Base-by-base conservation (phyloP, 2,113 vertebrate genomes). In the Amphiprion ocellaris region DNA sequence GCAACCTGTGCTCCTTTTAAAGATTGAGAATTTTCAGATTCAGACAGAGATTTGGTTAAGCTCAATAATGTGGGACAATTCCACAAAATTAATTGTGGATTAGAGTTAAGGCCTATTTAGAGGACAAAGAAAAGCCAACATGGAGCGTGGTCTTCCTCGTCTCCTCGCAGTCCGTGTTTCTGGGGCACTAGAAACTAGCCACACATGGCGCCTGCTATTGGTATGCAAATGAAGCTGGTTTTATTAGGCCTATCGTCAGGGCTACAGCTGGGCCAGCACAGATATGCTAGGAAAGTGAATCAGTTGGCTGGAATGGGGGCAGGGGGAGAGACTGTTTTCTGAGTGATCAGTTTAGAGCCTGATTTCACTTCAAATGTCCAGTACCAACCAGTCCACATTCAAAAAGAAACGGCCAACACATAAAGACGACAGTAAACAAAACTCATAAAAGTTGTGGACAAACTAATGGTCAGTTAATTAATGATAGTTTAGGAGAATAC, bases 211-310 rank as follows among this genome's bases (percentile, higher is more conserved):
- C 87, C 77, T 61, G 82, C 90, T 77, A 94, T 95, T 94, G 90
- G 93, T 79, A 95, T 95, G 95, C 92, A 93, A 95, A 95, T 95
- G 68, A 81, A 2, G 4, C 70, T 82, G 86, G 88, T 86, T 94
- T 93, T 93, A 94, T 94, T 92, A 92, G 92, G 89, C 88, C 85
- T 90, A 94, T 95, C 93, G 92, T 95, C 95, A 94, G 92, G 94
- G 91, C 92, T 94, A 94, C 94, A 94, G 93, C 95, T 94, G 93
- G 91, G 77, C 90, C 75, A 26, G 70, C 90, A 79, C 86, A 95
- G 94, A 95, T 94, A 95, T 95, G 93, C 92, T 86, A 71, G 72
- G 77, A 89, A 87, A 92, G 92, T 89, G 92, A 94, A 92, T 93
- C 92, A 88, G 86, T 84, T 75, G 76, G 81, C 73, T 77, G 71